Conservation (phyloP, 2,797 vertebrate species). For the Myotis myotis region DNA sequence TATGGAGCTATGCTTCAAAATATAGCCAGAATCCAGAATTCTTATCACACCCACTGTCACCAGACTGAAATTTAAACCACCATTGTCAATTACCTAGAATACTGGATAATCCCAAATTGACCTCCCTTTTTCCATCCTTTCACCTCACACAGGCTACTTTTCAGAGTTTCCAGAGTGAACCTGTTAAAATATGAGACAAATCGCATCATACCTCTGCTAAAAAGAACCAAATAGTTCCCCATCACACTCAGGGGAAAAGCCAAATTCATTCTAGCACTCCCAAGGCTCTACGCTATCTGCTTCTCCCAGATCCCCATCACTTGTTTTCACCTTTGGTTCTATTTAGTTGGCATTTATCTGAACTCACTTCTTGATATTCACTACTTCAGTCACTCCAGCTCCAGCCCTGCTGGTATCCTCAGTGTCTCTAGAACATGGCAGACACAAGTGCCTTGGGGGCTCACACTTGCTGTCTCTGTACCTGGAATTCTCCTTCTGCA, state of each 20-base stretch:
- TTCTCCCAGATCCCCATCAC: not conserved
- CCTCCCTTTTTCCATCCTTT: not conserved
- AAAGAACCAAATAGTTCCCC: not conserved
- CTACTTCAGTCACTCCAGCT: not conserved
- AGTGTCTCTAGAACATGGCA: not conserved
- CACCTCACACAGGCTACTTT: not conserved
- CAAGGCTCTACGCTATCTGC: not conserved
- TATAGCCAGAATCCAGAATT: not conserved
- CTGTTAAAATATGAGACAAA: not conserved
- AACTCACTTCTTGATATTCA: not conserved
- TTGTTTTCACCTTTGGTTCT: too few species aligned
- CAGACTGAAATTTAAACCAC: not conserved
- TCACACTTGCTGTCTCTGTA: not conserved
- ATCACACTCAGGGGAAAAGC: not conserved
- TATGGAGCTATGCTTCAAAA: not conserved
- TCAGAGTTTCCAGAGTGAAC: not conserved
- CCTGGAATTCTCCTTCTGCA: not conserved
- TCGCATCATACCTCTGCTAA: not conserved
- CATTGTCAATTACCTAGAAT: not conserved
- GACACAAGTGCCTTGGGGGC: not conserved
- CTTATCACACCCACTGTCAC: fast-evolving
- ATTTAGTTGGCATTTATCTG: not conserved
- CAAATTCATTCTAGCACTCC: not conserved
- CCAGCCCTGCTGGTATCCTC: not conserved
- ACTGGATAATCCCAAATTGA: not conserved